phyloP scores from a whole-genome alignment of 1,140 invertebrate species.

The Zaprionus inermis region DNA sequence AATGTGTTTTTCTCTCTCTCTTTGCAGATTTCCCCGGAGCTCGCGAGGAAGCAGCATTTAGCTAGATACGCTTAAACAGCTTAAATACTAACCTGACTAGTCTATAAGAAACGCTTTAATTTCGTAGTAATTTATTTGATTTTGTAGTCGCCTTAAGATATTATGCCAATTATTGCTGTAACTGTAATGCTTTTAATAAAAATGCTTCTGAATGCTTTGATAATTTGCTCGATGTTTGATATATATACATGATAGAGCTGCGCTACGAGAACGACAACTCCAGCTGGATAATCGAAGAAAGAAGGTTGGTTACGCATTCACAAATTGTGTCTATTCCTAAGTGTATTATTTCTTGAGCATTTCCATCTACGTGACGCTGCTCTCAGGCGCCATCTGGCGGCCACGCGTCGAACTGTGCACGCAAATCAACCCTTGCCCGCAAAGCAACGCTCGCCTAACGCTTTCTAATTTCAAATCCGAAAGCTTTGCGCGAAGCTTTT shows the following conservation, averaged over 20 bases:
- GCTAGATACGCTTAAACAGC: conserved; percentile 53
- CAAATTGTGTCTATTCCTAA: conserved; percentile 18
- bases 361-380: background rate
- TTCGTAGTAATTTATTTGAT: conserved; percentile 51
- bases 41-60: conserved; percentile 35
- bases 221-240: conserved; percentile 35
- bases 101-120: conserved; percentile 63
- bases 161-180: conserved; percentile 34
- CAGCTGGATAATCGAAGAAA: background rate
- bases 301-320: conserved; percentile 3
- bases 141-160: conserved; percentile 47
- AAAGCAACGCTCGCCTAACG: conserved; percentile 39
- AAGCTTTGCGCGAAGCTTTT: conserved; percentile 19
- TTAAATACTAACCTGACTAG: conserved; percentile 64
- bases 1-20: conserved; percentile 32
- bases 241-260: too few species aligned
- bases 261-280: background rate
- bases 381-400: conserved; percentile 57
- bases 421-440: conserved; percentile 31
- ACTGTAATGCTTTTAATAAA: conserved; percentile 57
- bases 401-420: conserved; percentile 23
- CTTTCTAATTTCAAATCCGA: conserved; percentile 76
- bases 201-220: conserved; percentile 56
- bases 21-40: conserved; percentile 57
- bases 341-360: background rate